These are phyloP conservation scores for Lepus americanus DNA, from an alignment of 2,113 vertebrate genomes.

Conservation along the genomic window DNA sequence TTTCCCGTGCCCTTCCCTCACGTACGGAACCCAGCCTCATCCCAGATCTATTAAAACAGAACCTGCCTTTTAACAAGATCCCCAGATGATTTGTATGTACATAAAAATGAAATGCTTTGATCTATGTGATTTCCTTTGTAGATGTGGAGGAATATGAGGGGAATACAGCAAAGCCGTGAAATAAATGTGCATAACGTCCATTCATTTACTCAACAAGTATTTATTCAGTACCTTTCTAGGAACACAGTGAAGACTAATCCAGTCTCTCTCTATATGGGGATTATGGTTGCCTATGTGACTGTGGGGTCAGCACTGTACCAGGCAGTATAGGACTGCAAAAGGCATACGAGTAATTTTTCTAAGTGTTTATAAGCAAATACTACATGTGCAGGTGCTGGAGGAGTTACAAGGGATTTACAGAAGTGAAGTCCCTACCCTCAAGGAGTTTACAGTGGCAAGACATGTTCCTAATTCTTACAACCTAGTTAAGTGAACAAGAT, in stretches of 20 bases:
- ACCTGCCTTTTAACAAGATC: not conserved
- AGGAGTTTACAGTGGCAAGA: not conserved
- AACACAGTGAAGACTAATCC: conserved; percentile 17
- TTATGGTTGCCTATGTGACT: not conserved
- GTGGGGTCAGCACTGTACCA: not conserved
- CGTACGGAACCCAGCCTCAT: not conserved
- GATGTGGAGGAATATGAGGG: not conserved
- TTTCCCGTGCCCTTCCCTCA: not conserved
- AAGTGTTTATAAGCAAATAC: conserved; percentile 29
- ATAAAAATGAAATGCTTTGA: not conserved
- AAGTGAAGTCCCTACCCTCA: not conserved
- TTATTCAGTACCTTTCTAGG: not conserved
- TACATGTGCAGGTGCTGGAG: not conserved
- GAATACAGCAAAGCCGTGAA: not conserved
- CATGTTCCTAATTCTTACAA: not conserved
- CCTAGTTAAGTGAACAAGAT: not conserved
- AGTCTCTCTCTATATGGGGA: not conserved
- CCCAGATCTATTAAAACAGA: conserved; percentile 13
- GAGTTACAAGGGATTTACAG: not conserved
- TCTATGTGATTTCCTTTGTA: conserved; percentile 33
- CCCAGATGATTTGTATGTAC: not conserved
- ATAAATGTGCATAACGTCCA: not conserved
- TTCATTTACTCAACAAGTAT: not conserved
- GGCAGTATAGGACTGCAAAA: not conserved
- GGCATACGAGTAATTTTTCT: not conserved